Percentiles rank a stretch among this genome's conserved stretches.
Evolutionary conservation across 2,797 vertebrate genomes (phyloP).

Genomic region (Tapirus indicus): DNA sequence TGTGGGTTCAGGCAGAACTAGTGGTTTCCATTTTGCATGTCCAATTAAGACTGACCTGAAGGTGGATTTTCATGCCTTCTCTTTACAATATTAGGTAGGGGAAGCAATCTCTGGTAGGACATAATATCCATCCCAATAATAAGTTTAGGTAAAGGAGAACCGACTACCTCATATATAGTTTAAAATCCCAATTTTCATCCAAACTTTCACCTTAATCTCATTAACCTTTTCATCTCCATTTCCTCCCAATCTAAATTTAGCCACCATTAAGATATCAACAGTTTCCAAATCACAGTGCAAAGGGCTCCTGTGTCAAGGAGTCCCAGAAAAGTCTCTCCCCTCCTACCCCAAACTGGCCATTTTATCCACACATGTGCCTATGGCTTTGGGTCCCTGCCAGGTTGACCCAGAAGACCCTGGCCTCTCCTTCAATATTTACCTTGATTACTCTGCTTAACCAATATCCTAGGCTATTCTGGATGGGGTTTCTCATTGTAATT

Average conservation of each 20-base stretch:
- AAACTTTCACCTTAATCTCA: neutral
- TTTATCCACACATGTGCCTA: neutral
- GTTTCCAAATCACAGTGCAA: neutral
- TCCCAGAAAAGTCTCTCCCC: neutral
- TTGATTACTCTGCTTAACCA: neutral
- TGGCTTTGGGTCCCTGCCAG: neutral
- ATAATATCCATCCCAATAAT: neutral
- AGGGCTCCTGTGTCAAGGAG: neutral
- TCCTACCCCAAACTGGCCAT: neutral
- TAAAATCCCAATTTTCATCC: neutral
- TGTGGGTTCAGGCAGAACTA: neutral
- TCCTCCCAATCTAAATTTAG: neutral
- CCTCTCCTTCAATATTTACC: neutral
- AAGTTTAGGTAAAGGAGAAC: neutral
- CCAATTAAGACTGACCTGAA: neutral
- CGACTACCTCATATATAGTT: neutral
- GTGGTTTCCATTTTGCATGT: neutral
- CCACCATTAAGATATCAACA: neutral
- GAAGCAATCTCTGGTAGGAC: neutral
- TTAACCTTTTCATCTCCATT: neutral
- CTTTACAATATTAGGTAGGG: neutral
- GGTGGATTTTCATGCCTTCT: neutral
- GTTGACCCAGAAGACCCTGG: neutral
- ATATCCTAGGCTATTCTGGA: neutral
- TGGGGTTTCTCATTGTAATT: neutral